A percentile compares a stretch with the other conserved stretches of the same genome.
Evolutionary conservation across 2,888 invertebrate genomes (phyloP).

Genomic region (Drosophila mimica): DNA sequence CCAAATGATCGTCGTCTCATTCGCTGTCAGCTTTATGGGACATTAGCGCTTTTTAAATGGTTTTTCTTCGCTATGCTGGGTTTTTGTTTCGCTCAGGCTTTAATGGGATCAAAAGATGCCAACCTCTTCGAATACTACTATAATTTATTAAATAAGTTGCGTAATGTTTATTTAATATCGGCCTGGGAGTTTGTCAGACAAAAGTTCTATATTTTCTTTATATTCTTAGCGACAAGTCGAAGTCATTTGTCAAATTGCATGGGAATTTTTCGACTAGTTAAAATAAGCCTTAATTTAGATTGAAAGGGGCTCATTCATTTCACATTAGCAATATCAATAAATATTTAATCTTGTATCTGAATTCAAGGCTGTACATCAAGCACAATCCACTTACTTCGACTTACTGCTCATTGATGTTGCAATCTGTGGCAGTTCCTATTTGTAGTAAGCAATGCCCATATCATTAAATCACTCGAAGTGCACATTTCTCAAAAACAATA

Average conservation of each 20-base stretch:
- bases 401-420: not conserved
- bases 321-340: not conserved
- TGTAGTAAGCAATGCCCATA: constrained; percentile 10
- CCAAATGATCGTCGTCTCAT: constrained; percentile 29
- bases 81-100: constrained; percentile 10
- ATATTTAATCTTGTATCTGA: not conserved
- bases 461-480: constrained; percentile 32
- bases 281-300: not conserved
- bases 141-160: constrained; percentile 51
- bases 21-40: constrained; percentile 43
- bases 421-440: constrained; percentile 8
- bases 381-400: not conserved
- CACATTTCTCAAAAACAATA: constrained; percentile 24
- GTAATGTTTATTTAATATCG: constrained; percentile 57
- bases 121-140: constrained; percentile 6
- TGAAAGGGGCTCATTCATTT: not conserved
- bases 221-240: not conserved
- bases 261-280: not conserved
- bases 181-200: constrained; percentile 2
- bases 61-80: constrained; percentile 24
- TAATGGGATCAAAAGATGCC: constrained; percentile 8
- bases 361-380: not conserved
- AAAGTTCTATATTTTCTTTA: not conserved
- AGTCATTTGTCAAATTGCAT: not conserved
- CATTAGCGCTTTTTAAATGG: constrained; percentile 34